phyloP scores from a whole-genome alignment of 2,113 vertebrate genomes.

The Lepisosteus osseus region DNA sequence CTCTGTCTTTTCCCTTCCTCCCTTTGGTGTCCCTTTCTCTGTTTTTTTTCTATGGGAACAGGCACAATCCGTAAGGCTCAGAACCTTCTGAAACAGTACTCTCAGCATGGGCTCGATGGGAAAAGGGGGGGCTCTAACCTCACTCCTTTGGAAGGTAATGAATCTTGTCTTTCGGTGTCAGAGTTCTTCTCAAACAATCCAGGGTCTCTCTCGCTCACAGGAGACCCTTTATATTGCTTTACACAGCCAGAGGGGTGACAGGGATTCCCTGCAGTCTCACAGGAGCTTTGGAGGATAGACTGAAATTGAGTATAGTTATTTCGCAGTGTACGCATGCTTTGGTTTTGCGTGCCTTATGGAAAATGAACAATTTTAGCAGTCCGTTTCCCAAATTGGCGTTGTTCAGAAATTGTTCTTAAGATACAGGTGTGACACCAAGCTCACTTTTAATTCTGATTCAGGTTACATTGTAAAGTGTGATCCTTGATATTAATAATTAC shows the following conservation, averaged over 20 bases:
- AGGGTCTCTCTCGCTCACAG: slow-evolving; percentile 29
- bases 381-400: too few species aligned
- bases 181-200: slow-evolving; percentile 18
- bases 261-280: slow-evolving; percentile 9
- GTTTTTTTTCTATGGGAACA: slow-evolving; percentile 81
- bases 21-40: slow-evolving; percentile 34
- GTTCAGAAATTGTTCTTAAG: too few species aligned
- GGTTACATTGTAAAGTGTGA: too few species aligned
- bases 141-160: slow-evolving; percentile 97
- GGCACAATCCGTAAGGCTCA: slow-evolving; percentile 99
- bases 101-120: slow-evolving; percentile 99
- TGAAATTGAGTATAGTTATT: not conserved
- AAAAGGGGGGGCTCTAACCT: slow-evolving; percentile 99
- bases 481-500: too few species aligned
- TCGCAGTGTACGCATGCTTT: too few species aligned
- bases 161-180: slow-evolving; percentile 25
- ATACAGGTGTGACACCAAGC: too few species aligned
- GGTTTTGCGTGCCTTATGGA: too few species aligned
- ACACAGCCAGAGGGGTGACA: slow-evolving; percentile 21
- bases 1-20: slow-evolving; percentile 53
- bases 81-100: slow-evolving; percentile 99
- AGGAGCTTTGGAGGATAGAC: slow-evolving; percentile 28
- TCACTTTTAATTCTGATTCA: too few species aligned
- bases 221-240: slow-evolving; percentile 14
- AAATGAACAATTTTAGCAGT: too few species aligned